Base-by-base conservation (phyloP, 2,113 vertebrate genomes). In the Poecile atricapillus region DNA sequence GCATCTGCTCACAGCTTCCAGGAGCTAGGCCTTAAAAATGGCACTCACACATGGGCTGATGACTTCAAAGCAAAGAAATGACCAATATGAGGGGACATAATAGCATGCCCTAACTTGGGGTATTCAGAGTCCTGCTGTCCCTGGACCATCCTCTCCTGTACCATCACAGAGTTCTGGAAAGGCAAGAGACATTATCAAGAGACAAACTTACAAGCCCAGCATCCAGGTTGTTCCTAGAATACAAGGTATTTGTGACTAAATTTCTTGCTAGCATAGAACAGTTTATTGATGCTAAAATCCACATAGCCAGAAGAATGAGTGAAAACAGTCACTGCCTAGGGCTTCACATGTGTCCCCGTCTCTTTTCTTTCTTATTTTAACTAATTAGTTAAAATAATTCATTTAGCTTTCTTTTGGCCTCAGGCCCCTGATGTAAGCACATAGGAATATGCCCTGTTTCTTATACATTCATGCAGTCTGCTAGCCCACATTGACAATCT, bases 31-130 rank as follows among this genome's bases (percentile, higher is more conserved):
- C 37, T 73, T 82, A 7, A 25, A 85, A 73, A 28, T 14, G 39
- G 30, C 15, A 44, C 15, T 77, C 18, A 10, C 12, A 13, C 0
- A 0, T 19, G 44, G 35, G 46, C 24, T 73, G 55, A 33, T 33
- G 37, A 15, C 44, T 56, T 44, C 25, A 75, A 75, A 68, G 43
- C 16, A 60, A 91, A 27, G 21, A 82, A 63, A 17, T 55, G 7
- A 13, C 23, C 21, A 47, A 2, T 1, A 0, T 3, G 43, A 41
- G 13, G 8, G 10, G 13, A 59, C 2, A 3, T 4, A 39, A 31
- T 24, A 37, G 14, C 18, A 6, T 31, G 15, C 9, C 33, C 9
- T 44, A n/a, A 23, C 8, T 43, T 2, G 17, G 23, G 24, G 2
- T 21, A 64, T 60, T 71, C n/a, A 35, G 46, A 44, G 11, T 55